Base-by-base conservation (phyloP, 2,113 vertebrate species). In the Pipra filicauda region DNA sequence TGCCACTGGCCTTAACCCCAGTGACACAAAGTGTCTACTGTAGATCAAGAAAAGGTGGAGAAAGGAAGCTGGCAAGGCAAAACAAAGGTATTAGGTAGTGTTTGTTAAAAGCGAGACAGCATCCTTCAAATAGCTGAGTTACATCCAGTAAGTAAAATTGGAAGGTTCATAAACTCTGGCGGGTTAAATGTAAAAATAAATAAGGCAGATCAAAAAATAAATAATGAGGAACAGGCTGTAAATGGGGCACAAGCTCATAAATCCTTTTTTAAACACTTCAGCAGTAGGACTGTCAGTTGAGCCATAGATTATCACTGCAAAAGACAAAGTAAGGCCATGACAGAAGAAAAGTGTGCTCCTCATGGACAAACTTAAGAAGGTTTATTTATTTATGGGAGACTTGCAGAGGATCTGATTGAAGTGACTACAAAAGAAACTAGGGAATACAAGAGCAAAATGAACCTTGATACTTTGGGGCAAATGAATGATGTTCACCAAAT, bases 151-250 rank as follows among this genome's bases (percentile, higher is more conserved):
- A 77, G 24, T 89, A 58, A 66, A 95, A 89, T 3, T 54, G 39
- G 54, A 85, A 88, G 35, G 48, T 78, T 59, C 61, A 44, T 85
- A 71, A 94, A 78, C 26, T 85, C n/a, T 39, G 31, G 16, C 65
- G 67, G 46, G 46, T 85, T 78, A 90, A 92, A 85, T 35, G 66
- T 75, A 43, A 75, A 88, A 82, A 62, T 91, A 94, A 88, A 85
- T 78, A 89, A 89, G 55, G 20, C 28, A 85, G 41, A 37, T 15
- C 37, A 54, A 65, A 89, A 89, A 61, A 3, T 14, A 0, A 2
- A 85, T 26, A 26, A 59, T n/a, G 28, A 71, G 31, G 15, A 85
- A 66, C 37, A 67, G 49, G 26, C 51, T 83, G 59, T n/a, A 84
- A 89, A 58, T 58, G 46, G 37, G 39, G 15, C 66, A 82, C 64